Evolutionary conservation across 2,888 invertebrate species (phyloP), one percentile per base, ranked within the genome.

Genomic region (Xanthostigma xanthostigma): DNA sequence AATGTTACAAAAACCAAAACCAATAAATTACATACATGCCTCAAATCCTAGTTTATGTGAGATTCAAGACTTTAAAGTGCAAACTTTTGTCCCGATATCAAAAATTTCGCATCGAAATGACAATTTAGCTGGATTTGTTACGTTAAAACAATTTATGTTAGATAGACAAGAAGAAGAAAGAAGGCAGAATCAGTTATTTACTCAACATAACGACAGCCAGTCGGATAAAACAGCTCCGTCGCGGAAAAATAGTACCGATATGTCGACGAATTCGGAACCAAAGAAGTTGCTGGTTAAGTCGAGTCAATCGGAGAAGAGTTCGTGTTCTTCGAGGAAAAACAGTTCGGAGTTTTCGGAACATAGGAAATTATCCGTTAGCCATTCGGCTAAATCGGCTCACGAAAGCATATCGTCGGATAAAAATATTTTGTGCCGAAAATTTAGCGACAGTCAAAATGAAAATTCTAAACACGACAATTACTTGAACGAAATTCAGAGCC

Each of bases 101-200:
- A 64, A 60, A 11, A 58, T 57, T 50, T 59, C 62, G 36, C 65
- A 66, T 6, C 68, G 72, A 53, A 70, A 70, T 10, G 81, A 80
- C 53, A 78, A 75, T 61, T 67, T 78, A 35, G 72, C 76, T 42
- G 81, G 81, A 1, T 79, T 82, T 60, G 77, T 85, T 45, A 88
- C 86, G 1, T 69, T 87, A 35, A 83, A 86, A 62, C 82, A 86
- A 67, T 74, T 88, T 59, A 87, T 87, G 86, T 64, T 82, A 54
- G 76, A 79, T 55, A 78, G 82, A 55, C 85, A 85, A 63, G 81
- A 77, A 53, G 84, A 84, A 61, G 84, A 85, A 59, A 72, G 75
- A 17, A 73, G 73, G 55, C 71, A 74, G 48, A 64, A 66, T 56
- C 63, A 63, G 2, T 60, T 62, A 51, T 56, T 52, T 9, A 53